Percentiles rank a stretch among this genome's conserved stretches.
phyloP scores from a whole-genome alignment of 1,140 invertebrate species.

The Saccostrea cuccullata region DNA sequence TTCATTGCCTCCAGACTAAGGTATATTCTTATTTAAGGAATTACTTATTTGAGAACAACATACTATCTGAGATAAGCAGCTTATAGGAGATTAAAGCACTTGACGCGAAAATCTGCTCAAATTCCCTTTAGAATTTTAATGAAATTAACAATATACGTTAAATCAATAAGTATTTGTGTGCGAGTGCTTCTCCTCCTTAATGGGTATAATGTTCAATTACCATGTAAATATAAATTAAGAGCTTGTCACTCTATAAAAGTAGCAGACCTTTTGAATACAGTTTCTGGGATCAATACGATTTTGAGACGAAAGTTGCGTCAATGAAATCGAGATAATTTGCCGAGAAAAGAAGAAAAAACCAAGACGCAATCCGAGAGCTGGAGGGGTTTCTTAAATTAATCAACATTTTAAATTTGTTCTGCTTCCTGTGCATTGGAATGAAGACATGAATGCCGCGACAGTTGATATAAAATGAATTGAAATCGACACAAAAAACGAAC shows the following conservation, averaged over 20 bases:
- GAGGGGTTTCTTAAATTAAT: slow-evolving; percentile 31
- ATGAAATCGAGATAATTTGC: slow-evolving; percentile 1
- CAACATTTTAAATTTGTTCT: slow-evolving; percentile 32
- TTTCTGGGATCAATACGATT: background rate
- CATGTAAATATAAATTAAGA: slow-evolving; percentile 32
- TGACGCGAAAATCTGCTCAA: slow-evolving; percentile 17
- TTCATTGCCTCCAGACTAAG: background rate
- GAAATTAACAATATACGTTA: slow-evolving; percentile 22
- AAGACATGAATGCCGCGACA: slow-evolving; percentile 13
- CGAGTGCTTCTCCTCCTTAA: slow-evolving; percentile 1
- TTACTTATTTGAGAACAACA: slow-evolving; percentile 21
- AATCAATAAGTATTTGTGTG: slow-evolving; percentile 25
- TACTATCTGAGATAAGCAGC: slow-evolving; percentile 9
- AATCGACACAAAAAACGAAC: slow-evolving; percentile 35
- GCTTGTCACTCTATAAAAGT: slow-evolving; percentile 33
- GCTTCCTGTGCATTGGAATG: slow-evolving; percentile 36
- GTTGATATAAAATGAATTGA: slow-evolving; percentile 31
- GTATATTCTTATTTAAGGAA: slow-evolving; percentile 30
- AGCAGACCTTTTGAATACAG: background rate
- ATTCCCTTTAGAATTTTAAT: slow-evolving; percentile 26
- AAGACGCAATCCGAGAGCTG: background rate
- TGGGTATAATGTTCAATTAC: background rate
- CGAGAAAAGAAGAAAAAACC: background rate
- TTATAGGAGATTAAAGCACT: slow-evolving; percentile 32
- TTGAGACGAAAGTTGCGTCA: slow-evolving; percentile 29